These are phyloP conservation scores for Aporrectodea caliginosa DNA, from an alignment of 1,140 invertebrate genomes.

Conservation along the genomic window DNA sequence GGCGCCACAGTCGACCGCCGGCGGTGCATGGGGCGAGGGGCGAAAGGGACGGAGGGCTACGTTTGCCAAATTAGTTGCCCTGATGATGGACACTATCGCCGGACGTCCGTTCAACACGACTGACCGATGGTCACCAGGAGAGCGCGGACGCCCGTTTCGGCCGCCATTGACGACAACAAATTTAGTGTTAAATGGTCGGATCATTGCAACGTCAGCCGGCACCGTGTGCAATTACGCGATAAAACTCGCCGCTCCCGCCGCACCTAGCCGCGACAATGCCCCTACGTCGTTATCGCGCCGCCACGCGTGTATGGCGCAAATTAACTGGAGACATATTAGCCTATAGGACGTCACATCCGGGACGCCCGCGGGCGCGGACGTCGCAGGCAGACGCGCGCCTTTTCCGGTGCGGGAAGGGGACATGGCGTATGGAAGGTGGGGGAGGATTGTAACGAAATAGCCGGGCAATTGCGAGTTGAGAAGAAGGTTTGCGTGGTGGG, in stretches of 20 bases:
- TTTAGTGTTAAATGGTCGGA: not conserved
- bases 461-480: too few relatives aligned
- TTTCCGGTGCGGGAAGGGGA: too few relatives aligned
- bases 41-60: not conserved
- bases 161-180: not conserved
- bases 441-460: too few relatives aligned
- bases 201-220: not conserved
- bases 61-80: not conserved
- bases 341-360: too few relatives aligned
- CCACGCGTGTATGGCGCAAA: not conserved
- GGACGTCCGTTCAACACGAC: not conserved
- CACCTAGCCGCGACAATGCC: not conserved
- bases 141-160: not conserved
- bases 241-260: not conserved
- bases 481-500: too few relatives aligned
- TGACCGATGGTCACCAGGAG: not conserved
- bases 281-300: constrained; percentile 1
- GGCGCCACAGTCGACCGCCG: too few relatives aligned
- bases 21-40: too few relatives aligned
- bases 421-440: not conserved
- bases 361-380: too few relatives aligned
- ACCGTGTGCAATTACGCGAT: not conserved
- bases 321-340: not conserved
- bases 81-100: not conserved
- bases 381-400: too few relatives aligned